A percentile compares a stretch with the other conserved stretches of the same genome.
Conservation (phyloP, 2,888 invertebrate genomes). For the Slavum lentiscoides region DNA sequence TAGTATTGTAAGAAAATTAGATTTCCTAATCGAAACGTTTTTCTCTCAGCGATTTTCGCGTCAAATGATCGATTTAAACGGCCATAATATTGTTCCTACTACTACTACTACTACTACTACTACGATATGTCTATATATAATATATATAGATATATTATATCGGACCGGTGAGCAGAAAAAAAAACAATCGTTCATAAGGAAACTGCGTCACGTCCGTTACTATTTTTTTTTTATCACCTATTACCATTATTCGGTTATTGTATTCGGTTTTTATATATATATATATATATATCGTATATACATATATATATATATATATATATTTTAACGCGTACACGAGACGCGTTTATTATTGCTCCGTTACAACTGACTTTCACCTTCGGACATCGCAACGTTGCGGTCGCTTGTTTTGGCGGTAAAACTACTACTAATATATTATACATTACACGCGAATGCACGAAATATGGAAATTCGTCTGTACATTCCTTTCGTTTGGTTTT, state of each 20-base stretch:
- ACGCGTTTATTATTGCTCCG: slow-evolving; percentile 39
- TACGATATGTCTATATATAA: too few relatives aligned
- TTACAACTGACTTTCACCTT: slow-evolving; percentile 51
- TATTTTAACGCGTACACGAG: neutral
- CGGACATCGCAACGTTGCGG: slow-evolving; percentile 21
- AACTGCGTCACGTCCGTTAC: slow-evolving; percentile 18
- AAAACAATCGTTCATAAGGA: slow-evolving; percentile 34
- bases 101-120: neutral
- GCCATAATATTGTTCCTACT: neutral
- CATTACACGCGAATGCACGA: neutral
- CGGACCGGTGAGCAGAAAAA: neutral
- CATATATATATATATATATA: neutral
- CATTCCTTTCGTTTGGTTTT: neutral
- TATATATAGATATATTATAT: too few relatives aligned
- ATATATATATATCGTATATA: too few relatives aligned
- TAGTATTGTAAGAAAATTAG: too few relatives aligned
- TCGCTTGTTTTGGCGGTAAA: slow-evolving; percentile 45
- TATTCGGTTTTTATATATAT: neutral
- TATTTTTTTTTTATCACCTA: neutral
- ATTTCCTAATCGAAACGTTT: slow-evolving; percentile 14
- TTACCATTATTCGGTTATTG: slow-evolving; percentile 17
- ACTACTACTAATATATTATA: neutral
- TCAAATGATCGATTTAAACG: neutral
- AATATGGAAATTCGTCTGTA: neutral
- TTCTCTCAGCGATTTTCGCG: neutral